Conservation (phyloP, 2,113 vertebrate genomes). For the Poecilia latipinna region DNA sequence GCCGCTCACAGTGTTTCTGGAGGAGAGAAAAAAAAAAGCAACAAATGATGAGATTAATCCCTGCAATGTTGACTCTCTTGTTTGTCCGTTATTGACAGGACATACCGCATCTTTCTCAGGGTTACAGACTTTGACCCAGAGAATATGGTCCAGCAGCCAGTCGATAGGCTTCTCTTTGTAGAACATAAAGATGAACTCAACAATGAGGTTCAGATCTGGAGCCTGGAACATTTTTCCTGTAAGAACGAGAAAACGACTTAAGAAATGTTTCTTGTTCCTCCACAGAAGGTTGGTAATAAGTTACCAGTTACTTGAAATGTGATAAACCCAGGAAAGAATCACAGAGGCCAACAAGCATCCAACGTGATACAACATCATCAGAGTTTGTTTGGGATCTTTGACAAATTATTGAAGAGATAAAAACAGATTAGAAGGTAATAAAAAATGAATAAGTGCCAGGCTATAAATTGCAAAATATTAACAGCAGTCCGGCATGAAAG, state of each 20-base stretch:
- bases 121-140: slow-evolving; percentile 99
- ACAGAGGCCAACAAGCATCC: too few species aligned
- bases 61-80: neutral
- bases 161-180: slow-evolving; percentile 99
- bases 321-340: too few species aligned
- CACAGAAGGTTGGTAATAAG: neutral
- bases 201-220: slow-evolving; percentile 95
- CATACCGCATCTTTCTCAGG: slow-evolving; percentile 98
- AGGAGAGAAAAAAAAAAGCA: neutral
- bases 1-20: slow-evolving; percentile 96
- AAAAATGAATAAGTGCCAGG: neutral
- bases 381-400: neutral
- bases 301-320: neutral
- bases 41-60: neutral
- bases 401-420: neutral
- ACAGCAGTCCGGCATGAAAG: too few species aligned
- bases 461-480: too few species aligned
- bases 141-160: slow-evolving; percentile 97
- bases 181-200: slow-evolving; percentile 99
- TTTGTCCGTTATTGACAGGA: neutral
- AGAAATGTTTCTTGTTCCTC: neutral
- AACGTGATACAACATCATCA: neutral
- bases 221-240: slow-evolving; percentile 99
- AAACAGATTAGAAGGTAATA: neutral
- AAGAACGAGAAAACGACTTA: slow-evolving; percentile 31